Base-by-base conservation (phyloP, 2,797 vertebrate species). In the Enteromius viviparus region DNA sequence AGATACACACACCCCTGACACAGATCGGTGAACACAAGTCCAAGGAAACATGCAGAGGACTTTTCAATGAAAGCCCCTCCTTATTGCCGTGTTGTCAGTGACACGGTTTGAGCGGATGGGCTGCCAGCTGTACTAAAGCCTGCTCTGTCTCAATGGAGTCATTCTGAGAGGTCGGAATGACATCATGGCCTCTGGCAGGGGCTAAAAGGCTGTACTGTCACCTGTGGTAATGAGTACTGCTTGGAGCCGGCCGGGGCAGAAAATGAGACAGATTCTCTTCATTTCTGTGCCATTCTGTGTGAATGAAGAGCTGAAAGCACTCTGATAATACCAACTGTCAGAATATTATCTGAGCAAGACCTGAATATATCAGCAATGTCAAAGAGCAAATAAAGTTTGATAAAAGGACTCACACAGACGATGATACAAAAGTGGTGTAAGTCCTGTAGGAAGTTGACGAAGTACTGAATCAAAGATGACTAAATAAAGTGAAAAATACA, bases 161-260 rank as follows among this genome's bases (percentile, higher is more conserved):
- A 85, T 88, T 88, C 78, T 85, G 81, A 49, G 77, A 66, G 74
- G 37, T 81, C 83, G 53, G 72, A 64, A 76, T 87, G 88, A 88
- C 80, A 81, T 88, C 87, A 89, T 62, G 21, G 72, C 23, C 23
- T 14, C 62, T 80, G 81, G 82, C 78, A 82, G 32, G 64, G 68
- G 53, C 75, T 88, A 76, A 85, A 84, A 81, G 78, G 51, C 29
- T 34, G 74, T 72, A 85, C 71, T 85, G 85, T 88, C 80, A 88
- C 87, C 85, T 86, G 83, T 51, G 64, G 58, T 82, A 64, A 82
- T 62, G 51, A 68, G 70, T 51, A 75, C 81, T 65, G 76, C 68
- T 14, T 55, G 76, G 75, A 82, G 49, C 71, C 26, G 60, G 71
- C 47, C 76, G 9, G 81, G 42, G 47, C 23, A 72, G 72, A 72